Evolutionary conservation across 2,888 invertebrate species (phyloP).

Genomic region (Zhuqinia jingwanae): DNA sequence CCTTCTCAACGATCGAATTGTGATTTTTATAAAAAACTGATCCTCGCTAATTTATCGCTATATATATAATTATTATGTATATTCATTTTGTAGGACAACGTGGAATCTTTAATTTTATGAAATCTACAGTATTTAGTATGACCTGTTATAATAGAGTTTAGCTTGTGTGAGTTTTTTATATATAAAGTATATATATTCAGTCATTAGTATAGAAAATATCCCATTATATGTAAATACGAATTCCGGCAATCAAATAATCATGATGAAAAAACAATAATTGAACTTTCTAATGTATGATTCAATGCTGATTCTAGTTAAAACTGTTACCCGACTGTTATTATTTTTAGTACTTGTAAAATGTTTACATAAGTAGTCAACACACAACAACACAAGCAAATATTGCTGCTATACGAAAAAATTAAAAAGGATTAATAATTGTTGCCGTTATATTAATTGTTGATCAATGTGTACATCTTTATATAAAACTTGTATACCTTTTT

Average conservation of each 20-base stretch:
- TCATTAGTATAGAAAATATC: background rate
- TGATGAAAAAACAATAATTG: slow-evolving; percentile 46
- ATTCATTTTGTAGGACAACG: no score
- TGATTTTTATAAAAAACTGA: no score
- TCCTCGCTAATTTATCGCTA: no score
- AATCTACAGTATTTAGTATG: background rate
- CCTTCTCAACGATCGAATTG: no score
- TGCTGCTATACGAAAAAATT: background rate
- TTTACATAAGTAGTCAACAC: background rate
- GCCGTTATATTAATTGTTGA: slow-evolving; percentile 31
- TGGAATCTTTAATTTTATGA: no score
- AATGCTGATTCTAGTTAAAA: background rate
- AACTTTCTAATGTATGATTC: background rate
- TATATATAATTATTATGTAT: no score
- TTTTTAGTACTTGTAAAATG: background rate
- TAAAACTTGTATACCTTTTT: slow-evolving; percentile 15
- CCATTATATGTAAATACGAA: background rate
- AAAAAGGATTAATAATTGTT: slow-evolving; percentile 2
- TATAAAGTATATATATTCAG: no score
- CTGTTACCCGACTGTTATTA: background rate
- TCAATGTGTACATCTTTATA: background rate
- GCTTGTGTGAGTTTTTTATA: no score
- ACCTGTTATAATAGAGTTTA: no score
- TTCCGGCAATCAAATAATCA: slow-evolving; percentile 32
- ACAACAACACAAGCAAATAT: background rate